A percentile compares a stretch with the other conserved stretches of the same genome.
Conservation (phyloP, 2,113 vertebrate species). For the Menidia beryllina region DNA sequence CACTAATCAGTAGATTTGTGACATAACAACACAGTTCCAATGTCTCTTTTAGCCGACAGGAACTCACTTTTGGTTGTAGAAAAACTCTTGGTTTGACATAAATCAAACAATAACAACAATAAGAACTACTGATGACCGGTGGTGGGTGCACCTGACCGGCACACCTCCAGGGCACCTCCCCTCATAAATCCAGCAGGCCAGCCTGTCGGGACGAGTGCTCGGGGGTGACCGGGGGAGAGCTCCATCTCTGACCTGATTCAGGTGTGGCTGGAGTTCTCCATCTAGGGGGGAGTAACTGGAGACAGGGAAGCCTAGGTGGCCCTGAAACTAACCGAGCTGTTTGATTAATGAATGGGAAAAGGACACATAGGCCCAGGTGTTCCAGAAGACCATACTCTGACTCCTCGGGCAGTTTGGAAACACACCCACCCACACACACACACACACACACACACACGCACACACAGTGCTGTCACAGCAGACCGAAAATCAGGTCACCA, state of each 20-base stretch:
- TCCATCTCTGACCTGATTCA: background rate
- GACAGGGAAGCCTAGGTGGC: background rate
- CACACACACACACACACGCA: background rate
- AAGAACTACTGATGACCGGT: too few relatives aligned
- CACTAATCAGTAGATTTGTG: too few relatives aligned
- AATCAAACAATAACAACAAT: too few relatives aligned
- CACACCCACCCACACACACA: conserved; percentile 1
- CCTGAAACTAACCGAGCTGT: background rate
- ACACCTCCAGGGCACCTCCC: too few relatives aligned
- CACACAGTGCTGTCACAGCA: conserved; percentile 1
- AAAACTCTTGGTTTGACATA: too few relatives aligned
- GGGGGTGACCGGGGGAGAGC: background rate
- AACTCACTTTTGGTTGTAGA: too few relatives aligned
- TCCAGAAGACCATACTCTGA: background rate
- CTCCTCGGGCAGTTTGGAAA: background rate
- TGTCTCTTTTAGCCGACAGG: too few relatives aligned
- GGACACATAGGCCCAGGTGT: background rate
- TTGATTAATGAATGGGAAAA: background rate
- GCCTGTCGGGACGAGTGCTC: background rate
- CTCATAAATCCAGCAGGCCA: too few relatives aligned
- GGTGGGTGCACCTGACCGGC: background rate
- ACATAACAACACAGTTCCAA: too few relatives aligned
- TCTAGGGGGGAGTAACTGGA: background rate
- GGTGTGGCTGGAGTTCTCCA: background rate
- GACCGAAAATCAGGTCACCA: background rate